phyloP scores from a whole-genome alignment of 2,113 vertebrate genomes.

The Daubentonia madagascariensis region DNA sequence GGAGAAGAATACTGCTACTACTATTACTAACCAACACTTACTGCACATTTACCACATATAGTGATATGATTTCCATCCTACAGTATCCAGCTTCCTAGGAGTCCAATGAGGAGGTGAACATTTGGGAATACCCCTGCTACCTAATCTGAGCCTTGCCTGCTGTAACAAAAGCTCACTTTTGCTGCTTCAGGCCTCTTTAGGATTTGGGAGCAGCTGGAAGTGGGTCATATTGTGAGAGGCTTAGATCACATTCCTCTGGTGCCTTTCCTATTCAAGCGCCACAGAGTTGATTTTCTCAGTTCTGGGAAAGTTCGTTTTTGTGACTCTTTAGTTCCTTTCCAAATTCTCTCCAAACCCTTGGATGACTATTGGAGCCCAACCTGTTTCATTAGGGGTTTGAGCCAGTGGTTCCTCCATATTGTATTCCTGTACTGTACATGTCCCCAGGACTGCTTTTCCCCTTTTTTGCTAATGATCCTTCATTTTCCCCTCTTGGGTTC shows the following conservation, averaged over 20 bases:
- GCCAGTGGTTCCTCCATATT: neutral
- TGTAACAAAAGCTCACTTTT: neutral
- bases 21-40: neutral
- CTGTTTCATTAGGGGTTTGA: neutral
- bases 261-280: neutral
- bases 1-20: neutral
- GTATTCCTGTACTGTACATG: accelerated
- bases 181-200: neutral
- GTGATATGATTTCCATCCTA: neutral
- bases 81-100: neutral
- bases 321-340: neutral
- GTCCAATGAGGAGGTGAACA: neutral
- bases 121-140: neutral
- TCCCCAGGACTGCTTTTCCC: neutral
- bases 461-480: neutral
- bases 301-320: neutral
- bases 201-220: neutral
- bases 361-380: neutral
- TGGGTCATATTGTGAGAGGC: neutral
- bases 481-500: neutral
- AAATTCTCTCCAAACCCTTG: neutral
- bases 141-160: neutral
- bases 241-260: neutral
- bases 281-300: neutral
- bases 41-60: neutral